Evolutionary conservation across 2,888 invertebrate species (phyloP), one percentile per base, ranked within the genome.

Genomic region (Andrena camellia): DNA sequence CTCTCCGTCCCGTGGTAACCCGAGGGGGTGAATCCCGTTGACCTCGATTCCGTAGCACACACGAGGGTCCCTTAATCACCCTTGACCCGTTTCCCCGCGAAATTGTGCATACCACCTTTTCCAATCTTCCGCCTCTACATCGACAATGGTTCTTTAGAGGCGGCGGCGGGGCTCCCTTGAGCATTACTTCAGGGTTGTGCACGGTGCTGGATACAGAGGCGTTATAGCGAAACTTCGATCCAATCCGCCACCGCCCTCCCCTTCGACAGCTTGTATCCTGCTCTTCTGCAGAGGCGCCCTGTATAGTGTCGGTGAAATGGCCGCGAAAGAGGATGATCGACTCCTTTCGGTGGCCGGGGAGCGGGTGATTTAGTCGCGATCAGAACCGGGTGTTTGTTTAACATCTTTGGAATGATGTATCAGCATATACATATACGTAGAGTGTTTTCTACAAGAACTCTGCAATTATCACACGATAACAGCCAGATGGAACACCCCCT

Each of bases 11-110:
- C 60, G 60, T 20, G 70, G 72, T n/a, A 54, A 67, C 31, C 64
- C 35, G 59, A 50, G 66, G 59, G 1, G 23, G 57, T 69, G 70
- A 85, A 87, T 88, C 81, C 78, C 80, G 77, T 88, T 87, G 87
- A 86, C 87, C 86, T 77, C 84, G 66, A 87, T 88, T 81, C 62
- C 78, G 48, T 63, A 26, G 66, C 79, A 76, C 79, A 76, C 84
- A 77, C 79, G 78, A 86, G 85, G 62, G 71, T 73, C 81, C 85
- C 87, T 86, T 87, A 88, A 88, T 89, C 88, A 89, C 81, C 89
- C 88, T 90, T 89, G 89, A 89, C 90, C 90, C 64, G 59, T 68
- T 89, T 90, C 70, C 20, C 26, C 74, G 71, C 59, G 78, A 86
- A 86, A 87, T 83, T 86, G 72, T 85, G 81, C 84, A 81, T 78